Evolutionary conservation across 37 sponge, comb jelly and placozoan genomes (phyloP).

Genomic region (Axinella damicornis): DNA sequence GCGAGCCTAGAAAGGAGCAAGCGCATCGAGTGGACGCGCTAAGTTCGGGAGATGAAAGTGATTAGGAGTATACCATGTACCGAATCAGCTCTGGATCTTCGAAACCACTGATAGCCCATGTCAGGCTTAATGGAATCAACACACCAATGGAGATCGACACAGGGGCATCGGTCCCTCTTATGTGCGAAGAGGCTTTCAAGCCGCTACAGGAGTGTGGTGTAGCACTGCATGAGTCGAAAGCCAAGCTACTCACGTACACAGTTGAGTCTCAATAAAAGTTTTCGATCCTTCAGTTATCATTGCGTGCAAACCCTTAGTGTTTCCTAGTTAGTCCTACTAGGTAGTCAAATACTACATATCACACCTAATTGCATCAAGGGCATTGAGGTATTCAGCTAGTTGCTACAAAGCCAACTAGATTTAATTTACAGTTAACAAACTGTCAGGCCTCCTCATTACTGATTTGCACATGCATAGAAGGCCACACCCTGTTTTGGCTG

Average conservation of each 20-base stretch:
- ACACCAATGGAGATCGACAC: conserved; percentile 40
- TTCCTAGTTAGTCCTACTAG: too few relatives aligned
- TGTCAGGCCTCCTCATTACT: too few relatives aligned
- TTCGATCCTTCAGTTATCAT: too few relatives aligned
- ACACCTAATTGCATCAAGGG: too few relatives aligned
- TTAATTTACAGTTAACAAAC: too few relatives aligned
- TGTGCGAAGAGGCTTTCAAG: background rate
- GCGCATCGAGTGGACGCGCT: background rate
- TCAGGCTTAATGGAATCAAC: background rate
- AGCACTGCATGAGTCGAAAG: background rate
- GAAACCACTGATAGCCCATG: background rate
- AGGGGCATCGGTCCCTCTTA: conserved; percentile 14
- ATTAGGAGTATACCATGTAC: background rate
- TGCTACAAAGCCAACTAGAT: too few relatives aligned
- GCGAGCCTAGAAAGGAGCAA: background rate
- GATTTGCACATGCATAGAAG: too few relatives aligned
- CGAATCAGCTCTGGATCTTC: background rate
- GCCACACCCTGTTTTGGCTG: too few relatives aligned
- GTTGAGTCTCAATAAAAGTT: too few relatives aligned
- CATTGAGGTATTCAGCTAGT: too few relatives aligned
- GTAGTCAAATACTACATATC: too few relatives aligned
- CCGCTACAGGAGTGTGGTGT: background rate
- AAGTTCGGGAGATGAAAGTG: background rate
- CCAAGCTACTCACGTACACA: background rate
- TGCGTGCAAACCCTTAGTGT: too few relatives aligned